A percentile compares a stretch with the other conserved stretches of the same genome.
phyloP scores from a whole-genome alignment of 1,140 invertebrate species.

The Charaxes varanes region DNA sequence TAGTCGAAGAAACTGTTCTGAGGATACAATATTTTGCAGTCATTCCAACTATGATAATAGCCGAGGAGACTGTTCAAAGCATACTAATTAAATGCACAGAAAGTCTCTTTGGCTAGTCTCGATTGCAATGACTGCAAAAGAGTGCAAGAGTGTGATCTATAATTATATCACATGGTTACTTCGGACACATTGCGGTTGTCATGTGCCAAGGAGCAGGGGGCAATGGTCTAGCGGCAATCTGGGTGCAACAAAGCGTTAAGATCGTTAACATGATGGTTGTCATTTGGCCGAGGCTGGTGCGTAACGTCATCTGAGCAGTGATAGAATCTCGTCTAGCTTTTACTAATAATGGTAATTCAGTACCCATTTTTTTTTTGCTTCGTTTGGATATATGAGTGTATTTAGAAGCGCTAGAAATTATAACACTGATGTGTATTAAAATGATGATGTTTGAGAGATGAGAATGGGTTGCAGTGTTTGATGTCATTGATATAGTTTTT shows the following conservation, averaged over 20 bases:
- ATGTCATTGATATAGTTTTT: too few relatives aligned
- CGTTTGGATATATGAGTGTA: not conserved
- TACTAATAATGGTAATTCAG: too few relatives aligned
- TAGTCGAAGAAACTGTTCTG: too few relatives aligned
- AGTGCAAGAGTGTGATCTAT: not conserved
- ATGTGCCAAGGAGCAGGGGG: conserved; percentile 55
- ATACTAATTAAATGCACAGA: too few relatives aligned
- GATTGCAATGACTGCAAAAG: too few relatives aligned
- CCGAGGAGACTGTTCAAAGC: too few relatives aligned
- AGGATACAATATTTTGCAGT: too few relatives aligned
- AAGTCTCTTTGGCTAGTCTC: too few relatives aligned
- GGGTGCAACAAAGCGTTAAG: conserved; percentile 63
- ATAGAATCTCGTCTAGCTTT: conserved; percentile 13
- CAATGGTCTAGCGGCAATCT: conserved; percentile 62
- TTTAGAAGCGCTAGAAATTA: not conserved
- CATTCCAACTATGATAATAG: too few relatives aligned
- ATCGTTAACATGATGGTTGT: conserved; percentile 57
- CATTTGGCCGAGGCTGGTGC: conserved; percentile 40
- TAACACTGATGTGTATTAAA: too few relatives aligned
- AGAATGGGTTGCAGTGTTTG: too few relatives aligned
- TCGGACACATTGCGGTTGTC: conserved; percentile 58
- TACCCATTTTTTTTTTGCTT: not conserved
- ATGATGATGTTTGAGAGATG: too few relatives aligned
- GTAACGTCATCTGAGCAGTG: conserved; percentile 21
- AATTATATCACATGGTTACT: conserved; percentile 15